Evolutionary conservation across 2,113 vertebrate species (phyloP).

Genomic region (Mustela lutreola): DNA sequence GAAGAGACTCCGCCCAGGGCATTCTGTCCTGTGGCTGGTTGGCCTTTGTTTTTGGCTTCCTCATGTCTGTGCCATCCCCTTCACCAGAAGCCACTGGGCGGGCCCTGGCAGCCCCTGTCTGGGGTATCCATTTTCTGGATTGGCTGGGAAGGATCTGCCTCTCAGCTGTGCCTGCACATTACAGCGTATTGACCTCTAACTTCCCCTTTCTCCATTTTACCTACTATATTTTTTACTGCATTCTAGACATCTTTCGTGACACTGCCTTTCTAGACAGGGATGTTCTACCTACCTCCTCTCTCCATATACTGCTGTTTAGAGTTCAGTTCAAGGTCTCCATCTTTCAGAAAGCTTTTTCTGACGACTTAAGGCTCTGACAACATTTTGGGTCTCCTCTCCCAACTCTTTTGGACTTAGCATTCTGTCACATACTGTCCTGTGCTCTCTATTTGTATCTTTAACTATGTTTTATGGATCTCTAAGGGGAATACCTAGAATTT

Average conservation of each 20-base stretch:
- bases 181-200: fast-evolving
- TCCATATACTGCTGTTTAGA: neutral
- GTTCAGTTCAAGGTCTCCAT: neutral
- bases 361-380: no score
- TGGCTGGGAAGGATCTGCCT: fast-evolving
- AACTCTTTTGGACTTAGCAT: neutral
- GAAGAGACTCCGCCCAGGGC: fast-evolving
- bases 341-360: no score
- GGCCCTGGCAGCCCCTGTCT: fast-evolving
- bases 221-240: fast-evolving
- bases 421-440: no score
- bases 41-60: neutral
- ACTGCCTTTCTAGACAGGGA: neutral
- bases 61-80: fast-evolving
- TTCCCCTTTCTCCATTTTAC: fast-evolving
- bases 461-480: no score
- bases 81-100: neutral
- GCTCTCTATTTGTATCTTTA: neutral
- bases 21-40: fast-evolving
- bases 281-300: neutral
- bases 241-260: neutral
- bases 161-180: fast-evolving
- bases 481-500: neutral
- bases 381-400: no score
- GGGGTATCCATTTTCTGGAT: fast-evolving